Conservation (phyloP, 2,797 vertebrate genomes). For the Cuculus canorus region DNA sequence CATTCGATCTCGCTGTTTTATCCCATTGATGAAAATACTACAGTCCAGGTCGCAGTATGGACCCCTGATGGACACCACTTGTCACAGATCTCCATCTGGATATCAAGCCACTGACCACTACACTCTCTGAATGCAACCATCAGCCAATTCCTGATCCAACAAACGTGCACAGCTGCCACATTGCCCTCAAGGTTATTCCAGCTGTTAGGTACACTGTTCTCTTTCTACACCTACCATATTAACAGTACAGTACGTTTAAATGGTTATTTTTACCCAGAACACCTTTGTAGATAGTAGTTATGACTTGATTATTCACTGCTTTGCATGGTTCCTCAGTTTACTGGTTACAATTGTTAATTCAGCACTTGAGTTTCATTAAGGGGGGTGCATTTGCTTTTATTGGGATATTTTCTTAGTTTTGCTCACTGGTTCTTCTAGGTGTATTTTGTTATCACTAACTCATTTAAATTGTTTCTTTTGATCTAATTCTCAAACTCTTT, state of each 20-base stretch:
- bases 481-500: not conserved
- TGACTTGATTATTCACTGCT: not conserved
- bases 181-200: not conserved
- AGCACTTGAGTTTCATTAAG: not conserved
- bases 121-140: too few species aligned
- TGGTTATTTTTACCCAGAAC: not conserved
- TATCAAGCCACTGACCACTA: too few species aligned
- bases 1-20: too few species aligned
- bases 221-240: not conserved
- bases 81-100: too few species aligned
- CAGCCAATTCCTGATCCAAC: too few species aligned
- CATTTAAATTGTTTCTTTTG: not conserved
- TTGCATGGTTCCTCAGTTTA: not conserved
- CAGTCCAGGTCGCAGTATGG: too few species aligned
- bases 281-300: not conserved
- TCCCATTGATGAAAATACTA: too few species aligned
- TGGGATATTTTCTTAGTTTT: not conserved
- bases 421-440: not conserved
- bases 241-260: not conserved
- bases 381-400: not conserved
- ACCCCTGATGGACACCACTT: too few species aligned
- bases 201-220: not conserved
- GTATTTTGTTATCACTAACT: not conserved
- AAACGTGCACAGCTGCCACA: not conserved
- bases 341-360: not conserved